Evolutionary conservation across 2,797 vertebrate species (phyloP).

Genomic region (Mormyrops attenuatus): DNA sequence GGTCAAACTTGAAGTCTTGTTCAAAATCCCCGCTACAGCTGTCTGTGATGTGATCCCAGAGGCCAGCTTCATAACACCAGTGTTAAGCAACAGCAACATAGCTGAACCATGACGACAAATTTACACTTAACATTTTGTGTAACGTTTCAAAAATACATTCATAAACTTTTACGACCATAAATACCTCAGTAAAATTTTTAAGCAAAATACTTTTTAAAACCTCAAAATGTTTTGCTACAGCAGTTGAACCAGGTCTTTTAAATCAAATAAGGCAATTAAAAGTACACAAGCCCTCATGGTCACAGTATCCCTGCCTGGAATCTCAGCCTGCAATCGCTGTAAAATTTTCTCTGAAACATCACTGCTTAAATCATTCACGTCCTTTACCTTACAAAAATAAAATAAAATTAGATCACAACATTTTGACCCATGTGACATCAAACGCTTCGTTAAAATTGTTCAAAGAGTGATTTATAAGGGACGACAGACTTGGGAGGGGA

Average conservation of each 20-base stretch:
- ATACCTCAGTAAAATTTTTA: slow-evolving; percentile 56
- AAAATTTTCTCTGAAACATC: slow-evolving; percentile 17
- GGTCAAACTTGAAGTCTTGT: slow-evolving; percentile 32
- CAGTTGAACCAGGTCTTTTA: slow-evolving; percentile 52
- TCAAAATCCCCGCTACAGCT: slow-evolving; percentile 37
- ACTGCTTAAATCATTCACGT: slow-evolving; percentile 36
- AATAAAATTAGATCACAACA: slow-evolving; percentile 53
- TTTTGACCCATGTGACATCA: slow-evolving; percentile 31
- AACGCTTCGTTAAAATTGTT: slow-evolving; percentile 22
- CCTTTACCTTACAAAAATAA: slow-evolving; percentile 62
- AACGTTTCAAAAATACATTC: slow-evolving; percentile 64
- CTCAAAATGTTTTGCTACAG: slow-evolving; percentile 55
- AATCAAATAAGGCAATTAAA: slow-evolving; percentile 64
- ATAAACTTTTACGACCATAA: slow-evolving; percentile 60
- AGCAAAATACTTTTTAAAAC: slow-evolving; percentile 56
- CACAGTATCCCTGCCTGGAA: slow-evolving; percentile 45
- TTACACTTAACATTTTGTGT: slow-evolving; percentile 42
- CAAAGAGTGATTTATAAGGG: slow-evolving; percentile 13
- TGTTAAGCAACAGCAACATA: slow-evolving; percentile 42
- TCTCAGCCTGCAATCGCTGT: slow-evolving; percentile 17
- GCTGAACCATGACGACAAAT: slow-evolving; percentile 40
- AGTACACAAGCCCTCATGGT: slow-evolving; percentile 63
- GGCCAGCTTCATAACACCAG: slow-evolving; percentile 26
- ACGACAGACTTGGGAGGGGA: slow-evolving; percentile 18
- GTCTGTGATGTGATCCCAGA: slow-evolving; percentile 34